Conservation (phyloP, 2,797 vertebrate species). For the Sternarchorhynchus goeldii region DNA sequence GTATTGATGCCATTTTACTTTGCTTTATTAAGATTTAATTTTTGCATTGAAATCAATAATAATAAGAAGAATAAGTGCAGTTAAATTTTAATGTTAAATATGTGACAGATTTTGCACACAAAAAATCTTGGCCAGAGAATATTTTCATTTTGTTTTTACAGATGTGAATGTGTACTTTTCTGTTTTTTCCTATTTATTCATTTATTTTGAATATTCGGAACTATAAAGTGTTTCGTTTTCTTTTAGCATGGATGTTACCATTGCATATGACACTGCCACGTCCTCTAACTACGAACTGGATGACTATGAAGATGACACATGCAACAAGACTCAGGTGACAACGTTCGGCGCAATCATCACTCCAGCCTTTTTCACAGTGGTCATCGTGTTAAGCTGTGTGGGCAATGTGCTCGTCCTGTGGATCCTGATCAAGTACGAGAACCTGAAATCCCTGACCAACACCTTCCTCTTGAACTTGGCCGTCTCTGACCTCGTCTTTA, state of each 20-base stretch:
- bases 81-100: no score
- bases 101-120: no score
- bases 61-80: no score
- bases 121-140: no score
- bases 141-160: no score
- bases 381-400: conserved; percentile 81
- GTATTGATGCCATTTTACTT: no score
- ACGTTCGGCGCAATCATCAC: conserved; percentile 66
- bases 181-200: no score
- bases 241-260: conserved; percentile 21
- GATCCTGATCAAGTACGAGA: conserved; percentile 86
- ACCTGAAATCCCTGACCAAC: conserved; percentile 84
- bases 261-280: not conserved
- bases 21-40: no score
- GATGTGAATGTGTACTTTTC: no score
- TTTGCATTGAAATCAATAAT: no score
- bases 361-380: conserved; percentile 75
- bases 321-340: conserved; percentile 61
- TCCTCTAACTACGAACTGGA: not conserved
- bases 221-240: not conserved
- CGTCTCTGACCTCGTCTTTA: conserved; percentile 87
- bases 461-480: conserved; percentile 89
- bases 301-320: conserved; percentile 54
- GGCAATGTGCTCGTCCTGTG: conserved; percentile 86
- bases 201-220: no score